A percentile compares a stretch with the other conserved stretches of the same genome.
Evolutionary conservation across 2,113 vertebrate species (phyloP).

Genomic region (Talpa occidentalis): DNA sequence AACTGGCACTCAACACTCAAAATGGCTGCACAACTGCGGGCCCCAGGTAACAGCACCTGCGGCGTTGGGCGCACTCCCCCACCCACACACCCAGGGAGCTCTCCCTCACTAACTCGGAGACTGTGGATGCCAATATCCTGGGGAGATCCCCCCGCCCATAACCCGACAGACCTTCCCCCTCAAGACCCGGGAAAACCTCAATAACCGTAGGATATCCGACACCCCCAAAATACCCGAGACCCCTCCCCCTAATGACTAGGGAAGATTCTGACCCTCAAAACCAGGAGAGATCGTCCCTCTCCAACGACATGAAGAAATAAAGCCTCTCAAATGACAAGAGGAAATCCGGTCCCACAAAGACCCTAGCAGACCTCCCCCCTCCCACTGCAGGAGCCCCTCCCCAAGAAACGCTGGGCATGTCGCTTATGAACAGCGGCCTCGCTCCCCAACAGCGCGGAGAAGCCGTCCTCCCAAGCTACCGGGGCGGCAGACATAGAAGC

Average conservation of each 20-base stretch:
- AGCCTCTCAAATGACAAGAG: not conserved
- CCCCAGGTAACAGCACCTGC: constrained; percentile 59
- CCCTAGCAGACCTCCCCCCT: not conserved
- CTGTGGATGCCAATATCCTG: not conserved
- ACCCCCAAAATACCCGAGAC: not conserved
- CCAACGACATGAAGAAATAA: not conserved
- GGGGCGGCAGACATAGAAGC: accelerated
- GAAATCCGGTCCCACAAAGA: not conserved
- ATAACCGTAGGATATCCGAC: not conserved
- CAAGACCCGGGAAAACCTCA: not conserved
- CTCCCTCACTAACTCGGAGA: not conserved
- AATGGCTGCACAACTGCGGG: constrained; percentile 71
- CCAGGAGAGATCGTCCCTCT: not conserved
- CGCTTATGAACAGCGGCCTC: not conserved
- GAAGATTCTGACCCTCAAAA: not conserved
- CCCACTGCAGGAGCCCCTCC: not conserved
- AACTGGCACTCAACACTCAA: constrained; percentile 54
- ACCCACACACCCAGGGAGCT: not conserved
- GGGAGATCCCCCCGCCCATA: not conserved
- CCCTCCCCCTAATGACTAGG: too few relatives aligned
- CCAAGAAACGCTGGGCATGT: not conserved
- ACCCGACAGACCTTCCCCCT: not conserved
- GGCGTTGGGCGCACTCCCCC: not conserved
- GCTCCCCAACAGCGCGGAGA: not conserved
- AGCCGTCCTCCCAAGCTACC: not conserved